Base-by-base conservation (phyloP, 1,140 invertebrate genomes). In the Nylanderia fulva region DNA sequence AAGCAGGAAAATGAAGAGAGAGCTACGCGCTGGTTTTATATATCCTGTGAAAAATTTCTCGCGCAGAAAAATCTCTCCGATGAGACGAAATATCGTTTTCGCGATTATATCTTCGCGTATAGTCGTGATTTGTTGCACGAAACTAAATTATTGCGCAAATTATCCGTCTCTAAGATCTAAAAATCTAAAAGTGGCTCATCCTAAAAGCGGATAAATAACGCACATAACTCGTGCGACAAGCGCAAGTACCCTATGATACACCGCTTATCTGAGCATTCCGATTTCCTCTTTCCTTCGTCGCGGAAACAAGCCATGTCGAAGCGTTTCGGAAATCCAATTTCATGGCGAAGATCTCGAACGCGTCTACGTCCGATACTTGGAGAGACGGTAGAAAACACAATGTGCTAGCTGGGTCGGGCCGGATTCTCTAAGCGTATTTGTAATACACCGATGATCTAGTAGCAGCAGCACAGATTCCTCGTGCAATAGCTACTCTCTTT, bases 271-370 rank as follows among this genome's bases (percentile, higher is more conserved):
- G n/a, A 45, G 69, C 2, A 36, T 80, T 24, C 52, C 18, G 6
- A 11, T 71, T 42, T 58, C 64, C n/a, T n/a, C n/a, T 29, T 33
- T 42, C 5, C 9, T 18, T 33, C 18, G 15, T 1, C 66, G 27
- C 36, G 52, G 39, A 60, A 58, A 82, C 66, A 58, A 82, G 66
- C 52, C 52, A 71, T 36, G 36, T 71, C 66, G 52, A 71, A 29
- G 66, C 66, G 24, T 82, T 82, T 72, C 77, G 66, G 52, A 82
- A 72, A 82, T 82, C 52, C 77, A 82, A 82, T 72, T 82, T 82
- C 77, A 71, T 58, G 71, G 66, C 24, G 66, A 60, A 72, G 18
- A 24, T 71, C 64, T 21, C 21, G 42, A 13, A 75, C 74, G 42
- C 21, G 45, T 29, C 48, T 33, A 45, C 36, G 77, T 68, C 45